Conservation (phyloP, 2,113 vertebrate species). For the Ploceus nigricollis region DNA sequence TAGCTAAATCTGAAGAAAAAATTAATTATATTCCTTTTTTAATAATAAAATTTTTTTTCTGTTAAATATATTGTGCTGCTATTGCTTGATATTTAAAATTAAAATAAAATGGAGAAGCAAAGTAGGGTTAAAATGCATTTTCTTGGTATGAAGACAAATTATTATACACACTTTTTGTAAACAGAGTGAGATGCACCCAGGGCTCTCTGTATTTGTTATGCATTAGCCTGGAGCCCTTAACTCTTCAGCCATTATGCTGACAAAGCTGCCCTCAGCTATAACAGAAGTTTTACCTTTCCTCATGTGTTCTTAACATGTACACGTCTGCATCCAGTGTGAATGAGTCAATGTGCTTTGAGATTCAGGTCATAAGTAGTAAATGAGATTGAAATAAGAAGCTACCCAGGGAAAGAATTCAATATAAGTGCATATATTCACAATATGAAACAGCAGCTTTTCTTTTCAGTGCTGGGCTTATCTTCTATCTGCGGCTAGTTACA, state of each 20-base stretch:
- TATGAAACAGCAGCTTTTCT: conserved; percentile 5
- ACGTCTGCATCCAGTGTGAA: neutral
- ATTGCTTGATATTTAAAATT: neutral
- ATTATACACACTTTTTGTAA: neutral
- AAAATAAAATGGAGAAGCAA: neutral
- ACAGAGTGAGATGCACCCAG: neutral
- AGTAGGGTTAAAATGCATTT: neutral
- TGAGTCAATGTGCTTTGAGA: neutral
- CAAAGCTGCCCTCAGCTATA: neutral
- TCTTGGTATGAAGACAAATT: neutral
- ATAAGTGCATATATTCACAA: neutral
- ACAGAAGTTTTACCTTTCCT: conserved; percentile 20
- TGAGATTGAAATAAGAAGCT: neutral
- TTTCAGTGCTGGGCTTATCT: conserved; percentile 19
- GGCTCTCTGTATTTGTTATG: neutral
- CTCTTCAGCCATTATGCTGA: neutral
- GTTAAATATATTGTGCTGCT: neutral
- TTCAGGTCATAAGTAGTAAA: neutral
- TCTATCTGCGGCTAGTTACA: neutral
- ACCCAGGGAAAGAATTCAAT: neutral
- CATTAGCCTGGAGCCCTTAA: neutral
- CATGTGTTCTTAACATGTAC: neutral
- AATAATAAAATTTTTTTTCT: neutral
- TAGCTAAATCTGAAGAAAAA: neutral
- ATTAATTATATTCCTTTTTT: neutral